Conservation (phyloP, 2,888 invertebrate species). For the Sphaeridia pumilis region DNA sequence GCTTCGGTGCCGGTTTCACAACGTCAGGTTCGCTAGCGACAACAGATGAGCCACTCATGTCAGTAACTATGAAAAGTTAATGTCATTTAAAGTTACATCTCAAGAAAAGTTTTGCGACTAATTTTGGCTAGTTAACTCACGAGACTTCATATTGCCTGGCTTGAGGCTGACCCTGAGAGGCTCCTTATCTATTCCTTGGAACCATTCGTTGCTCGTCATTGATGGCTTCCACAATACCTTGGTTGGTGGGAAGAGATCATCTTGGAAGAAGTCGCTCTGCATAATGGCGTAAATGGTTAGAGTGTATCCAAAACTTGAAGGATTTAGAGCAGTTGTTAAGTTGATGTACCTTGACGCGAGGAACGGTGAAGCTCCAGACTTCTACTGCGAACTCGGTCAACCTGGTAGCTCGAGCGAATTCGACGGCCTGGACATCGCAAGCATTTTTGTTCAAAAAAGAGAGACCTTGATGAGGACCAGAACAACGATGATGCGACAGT, state of each 20-base stretch:
- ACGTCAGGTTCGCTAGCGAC: background rate
- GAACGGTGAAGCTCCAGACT: conserved; percentile 87
- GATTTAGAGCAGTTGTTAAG: too few relatives aligned
- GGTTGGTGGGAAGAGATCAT: conserved; percentile 90
- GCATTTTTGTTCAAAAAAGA: conserved; percentile 78
- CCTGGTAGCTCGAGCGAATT: conserved; percentile 87
- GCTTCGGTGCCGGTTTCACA: background rate
- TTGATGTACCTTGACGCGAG: conserved; percentile 88
- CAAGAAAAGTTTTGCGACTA: background rate
- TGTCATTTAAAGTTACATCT: too few relatives aligned
- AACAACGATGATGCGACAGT: conserved; percentile 73
- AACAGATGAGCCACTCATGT: conserved; percentile 9
- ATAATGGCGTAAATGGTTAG: too few relatives aligned
- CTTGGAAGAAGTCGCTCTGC: conserved; percentile 93
- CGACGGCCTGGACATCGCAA: conserved; percentile 76
- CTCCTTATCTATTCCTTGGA: conserved; percentile 51
- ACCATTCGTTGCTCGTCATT: conserved; percentile 65
- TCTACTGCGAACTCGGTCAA: conserved; percentile 88
- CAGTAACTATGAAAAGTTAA: too few relatives aligned
- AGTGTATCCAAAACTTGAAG: background rate
- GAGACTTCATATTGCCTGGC: conserved; percentile 74
- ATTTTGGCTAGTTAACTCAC: too few relatives aligned
- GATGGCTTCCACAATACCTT: conserved; percentile 74
- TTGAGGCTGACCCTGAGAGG: conserved; percentile 59
- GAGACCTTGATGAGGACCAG: conserved; percentile 74